Base-by-base conservation (phyloP, 2,113 vertebrate species). In the Tamias sibiricus region DNA sequence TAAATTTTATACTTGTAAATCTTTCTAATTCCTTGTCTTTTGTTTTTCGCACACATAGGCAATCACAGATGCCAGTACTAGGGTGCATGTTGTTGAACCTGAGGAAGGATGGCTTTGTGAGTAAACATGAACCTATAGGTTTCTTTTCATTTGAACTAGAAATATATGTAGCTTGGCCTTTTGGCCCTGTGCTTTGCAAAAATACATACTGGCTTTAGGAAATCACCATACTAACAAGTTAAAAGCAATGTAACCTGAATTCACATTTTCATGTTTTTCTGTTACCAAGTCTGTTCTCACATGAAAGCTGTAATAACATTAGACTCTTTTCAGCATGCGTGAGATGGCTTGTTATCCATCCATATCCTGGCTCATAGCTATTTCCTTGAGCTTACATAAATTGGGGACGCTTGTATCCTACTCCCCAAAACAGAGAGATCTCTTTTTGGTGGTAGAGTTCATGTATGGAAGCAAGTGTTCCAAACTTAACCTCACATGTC, bases 101-200 rank as follows among this genome's bases (percentile, higher is more conserved):
- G 66, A 91, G 57, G 68, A 88, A 76, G 22, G 54, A 14, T 88
- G 28, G 54, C 42, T 88, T 93, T 81, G 37, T 91, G 84, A 64
- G 57, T 71, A 91, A 91, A 83, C 11, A 28, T 87, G 69, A 83
- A 69, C 19, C 8, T 42, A 54, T 75, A 32, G 1, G 10, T 64
- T 95, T 86, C 59, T 87, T 90, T 81, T 82, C 62, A 68, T 90
- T 84, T 94, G 64, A 77, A 52, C 10, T 47, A 32, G 40, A 76
- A 69, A 32, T 64, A 62, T 17, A 37, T 30, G 49, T 28, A 16
- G 57, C 40, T 93, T 57, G 42, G 24, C 11, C 19, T 86, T 59
- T 57, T 66, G 87, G 30, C 16, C 11, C 2, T 26, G 9, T 28
- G 35, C 2, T 40, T 20, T 72, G 72, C 35, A 76, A 68, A 92